Evolutionary conservation across 2,113 vertebrate genomes (phyloP).

Genomic region (Corythaixoides concolor): DNA sequence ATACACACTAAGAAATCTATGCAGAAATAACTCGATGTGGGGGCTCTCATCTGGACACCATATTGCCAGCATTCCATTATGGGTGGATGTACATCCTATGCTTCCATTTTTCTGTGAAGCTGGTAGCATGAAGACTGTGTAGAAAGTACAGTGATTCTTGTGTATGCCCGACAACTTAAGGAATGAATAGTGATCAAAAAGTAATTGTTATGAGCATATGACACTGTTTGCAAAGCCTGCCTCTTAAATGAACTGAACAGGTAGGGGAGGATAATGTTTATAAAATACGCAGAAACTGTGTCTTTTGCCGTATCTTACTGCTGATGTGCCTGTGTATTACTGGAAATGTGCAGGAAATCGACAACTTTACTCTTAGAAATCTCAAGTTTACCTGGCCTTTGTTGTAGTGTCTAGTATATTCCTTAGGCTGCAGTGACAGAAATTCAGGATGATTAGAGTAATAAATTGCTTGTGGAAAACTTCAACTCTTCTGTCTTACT

Average conservation of each 20-base stretch:
- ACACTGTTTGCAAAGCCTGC: neutral
- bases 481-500: neutral
- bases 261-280: neutral
- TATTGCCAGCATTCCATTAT: neutral
- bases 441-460: neutral
- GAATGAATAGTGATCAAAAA: neutral
- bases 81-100: no score
- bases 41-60: fast-evolving
- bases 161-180: neutral
- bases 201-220: neutral
- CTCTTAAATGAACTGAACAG: neutral
- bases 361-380: neutral
- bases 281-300: neutral
- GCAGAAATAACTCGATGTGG: neutral
- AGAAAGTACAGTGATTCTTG: neutral
- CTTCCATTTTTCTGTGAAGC: neutral
- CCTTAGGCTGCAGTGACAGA: neutral
- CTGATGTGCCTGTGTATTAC: neutral
- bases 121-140: neutral
- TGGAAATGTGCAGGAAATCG: neutral
- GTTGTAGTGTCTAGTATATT: neutral
- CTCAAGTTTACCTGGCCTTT: neutral
- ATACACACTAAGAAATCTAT: neutral
- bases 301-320: neutral
- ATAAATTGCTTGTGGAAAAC: neutral